These are phyloP conservation scores for Chloroceryle aenea DNA, from an alignment of 2,113 vertebrate genomes.

Conservation along the genomic window DNA sequence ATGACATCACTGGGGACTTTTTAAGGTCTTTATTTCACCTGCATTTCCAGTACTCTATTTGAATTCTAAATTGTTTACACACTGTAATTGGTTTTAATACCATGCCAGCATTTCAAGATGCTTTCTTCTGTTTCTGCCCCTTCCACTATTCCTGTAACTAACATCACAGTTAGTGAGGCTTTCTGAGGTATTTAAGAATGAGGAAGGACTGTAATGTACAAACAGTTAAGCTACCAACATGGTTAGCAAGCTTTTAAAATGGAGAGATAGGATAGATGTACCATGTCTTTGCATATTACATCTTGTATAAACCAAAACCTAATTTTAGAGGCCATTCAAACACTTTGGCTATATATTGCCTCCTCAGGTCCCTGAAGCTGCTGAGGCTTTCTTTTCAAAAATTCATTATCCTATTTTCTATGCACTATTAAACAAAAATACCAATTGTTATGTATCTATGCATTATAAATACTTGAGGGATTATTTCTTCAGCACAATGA, in stretches of 20 bases:
- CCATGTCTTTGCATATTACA: background rate
- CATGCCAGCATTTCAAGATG: background rate
- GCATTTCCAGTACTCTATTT: background rate
- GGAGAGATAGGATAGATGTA: background rate
- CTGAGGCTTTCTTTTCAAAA: background rate
- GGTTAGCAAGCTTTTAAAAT: background rate
- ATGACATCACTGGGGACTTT: rapidly evolving
- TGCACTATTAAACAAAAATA: constrained; percentile 26
- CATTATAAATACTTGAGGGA: constrained; percentile 22
- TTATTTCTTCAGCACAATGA: constrained; percentile 39
- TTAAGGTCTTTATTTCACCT: background rate
- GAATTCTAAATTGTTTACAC: background rate
- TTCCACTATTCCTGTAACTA: background rate
- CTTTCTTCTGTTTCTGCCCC: background rate
- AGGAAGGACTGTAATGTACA: background rate
- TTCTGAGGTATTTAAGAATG: background rate
- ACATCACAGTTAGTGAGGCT: background rate
- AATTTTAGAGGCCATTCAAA: background rate
- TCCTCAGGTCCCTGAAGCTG: background rate
- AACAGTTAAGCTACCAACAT: background rate
- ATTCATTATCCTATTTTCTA: constrained; percentile 28
- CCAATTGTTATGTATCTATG: background rate
- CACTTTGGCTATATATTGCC: background rate
- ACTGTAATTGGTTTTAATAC: background rate
- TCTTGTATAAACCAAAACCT: background rate